These are phyloP conservation scores for Planococcus citri DNA, from an alignment of 1,140 invertebrate genomes.

Conservation along the genomic window DNA sequence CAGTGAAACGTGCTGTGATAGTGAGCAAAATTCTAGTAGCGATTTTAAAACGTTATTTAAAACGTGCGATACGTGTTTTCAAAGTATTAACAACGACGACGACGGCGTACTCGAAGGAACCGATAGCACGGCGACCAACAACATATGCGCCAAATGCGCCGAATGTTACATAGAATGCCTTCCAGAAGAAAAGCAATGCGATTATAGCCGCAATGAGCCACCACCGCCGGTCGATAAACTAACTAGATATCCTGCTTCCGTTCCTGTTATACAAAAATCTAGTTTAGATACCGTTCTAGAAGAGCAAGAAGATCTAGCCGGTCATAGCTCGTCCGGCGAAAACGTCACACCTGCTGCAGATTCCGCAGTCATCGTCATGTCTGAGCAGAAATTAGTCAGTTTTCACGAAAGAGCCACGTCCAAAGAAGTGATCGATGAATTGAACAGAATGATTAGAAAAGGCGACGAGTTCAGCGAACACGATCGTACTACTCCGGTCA, in stretches of 20 bases:
- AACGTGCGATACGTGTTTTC: constrained; percentile 19
- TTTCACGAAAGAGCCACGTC: constrained; percentile 57
- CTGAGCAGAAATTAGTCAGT: constrained; percentile 43
- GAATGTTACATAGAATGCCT: constrained; percentile 24
- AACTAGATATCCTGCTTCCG: neutral
- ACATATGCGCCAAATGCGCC: constrained; percentile 24
- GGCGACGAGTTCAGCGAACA: constrained; percentile 35
- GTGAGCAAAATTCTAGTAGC: neutral
- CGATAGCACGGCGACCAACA: constrained; percentile 15
- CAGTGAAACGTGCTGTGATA: neutral
- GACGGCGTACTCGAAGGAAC: too few species aligned
- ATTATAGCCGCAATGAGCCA: constrained; percentile 16
- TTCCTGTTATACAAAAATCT: constrained; percentile 15
- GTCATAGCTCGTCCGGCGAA: constrained; percentile 23
- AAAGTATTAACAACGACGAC: neutral
- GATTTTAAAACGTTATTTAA: neutral
- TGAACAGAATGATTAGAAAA: constrained; percentile 56
- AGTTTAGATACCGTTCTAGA: constrained; percentile 45
- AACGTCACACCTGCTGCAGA: neutral
- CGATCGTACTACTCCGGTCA: neutral
- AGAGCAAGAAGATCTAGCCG: constrained; percentile 44
- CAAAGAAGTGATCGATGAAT: constrained; percentile 60
- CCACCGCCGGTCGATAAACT: neutral
- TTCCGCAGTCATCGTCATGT: constrained; percentile 33
- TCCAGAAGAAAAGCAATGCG: constrained; percentile 26